These are phyloP conservation scores for Patella vulgata DNA, from an alignment of 1,140 invertebrate species.

Conservation along the genomic window DNA sequence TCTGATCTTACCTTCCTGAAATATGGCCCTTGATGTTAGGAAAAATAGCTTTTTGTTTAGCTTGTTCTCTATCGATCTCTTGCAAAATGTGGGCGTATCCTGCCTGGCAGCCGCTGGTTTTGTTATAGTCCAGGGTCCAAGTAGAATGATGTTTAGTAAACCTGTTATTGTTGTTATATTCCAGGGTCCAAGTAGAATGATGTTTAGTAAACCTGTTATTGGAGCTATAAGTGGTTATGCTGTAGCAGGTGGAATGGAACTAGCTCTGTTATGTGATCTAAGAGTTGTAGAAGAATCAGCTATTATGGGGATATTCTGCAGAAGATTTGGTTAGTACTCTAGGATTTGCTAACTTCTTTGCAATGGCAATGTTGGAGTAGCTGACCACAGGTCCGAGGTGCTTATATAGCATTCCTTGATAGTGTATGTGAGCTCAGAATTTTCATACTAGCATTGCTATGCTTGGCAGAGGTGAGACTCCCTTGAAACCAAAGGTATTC, in stretches of 20 bases:
- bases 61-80: too few species aligned
- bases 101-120: too few species aligned
- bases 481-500: too few species aligned
- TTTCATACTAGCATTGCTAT: neutral
- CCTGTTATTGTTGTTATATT: conserved; percentile 85
- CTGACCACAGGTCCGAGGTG: neutral
- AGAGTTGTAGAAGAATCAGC: conserved; percentile 86
- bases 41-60: too few species aligned
- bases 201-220: conserved; percentile 84
- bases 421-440: neutral
- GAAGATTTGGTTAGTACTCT: conserved; percentile 78
- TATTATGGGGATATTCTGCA: conserved; percentile 82
- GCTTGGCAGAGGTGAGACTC: too few species aligned
- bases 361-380: neutral
- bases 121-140: conserved; percentile 50
- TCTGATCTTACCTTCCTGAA: too few species aligned
- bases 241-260: conserved; percentile 87
- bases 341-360: too few species aligned
- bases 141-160: conserved; percentile 74
- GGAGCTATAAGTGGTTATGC: conserved; percentile 88
- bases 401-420: too few species aligned
- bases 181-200: conserved; percentile 45
- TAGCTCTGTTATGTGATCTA: conserved; percentile 90
- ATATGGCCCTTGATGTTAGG: too few species aligned
- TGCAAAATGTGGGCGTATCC: too few species aligned